Conservation (phyloP, 2,888 invertebrate genomes). For the Heteromurus nitidus region DNA sequence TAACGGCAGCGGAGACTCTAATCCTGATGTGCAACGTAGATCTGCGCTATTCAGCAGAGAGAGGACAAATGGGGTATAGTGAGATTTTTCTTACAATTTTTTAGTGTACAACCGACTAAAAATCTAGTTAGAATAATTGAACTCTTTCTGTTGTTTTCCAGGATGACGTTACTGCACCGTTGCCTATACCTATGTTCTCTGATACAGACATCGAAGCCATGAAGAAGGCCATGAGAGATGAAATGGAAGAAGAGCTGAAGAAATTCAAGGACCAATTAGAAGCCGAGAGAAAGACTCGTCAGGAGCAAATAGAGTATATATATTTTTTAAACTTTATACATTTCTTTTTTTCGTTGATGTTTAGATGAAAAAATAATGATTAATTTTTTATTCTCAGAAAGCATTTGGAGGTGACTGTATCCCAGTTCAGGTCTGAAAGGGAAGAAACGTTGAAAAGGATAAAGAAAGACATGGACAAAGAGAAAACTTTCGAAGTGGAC, state of each 20-base stretch:
- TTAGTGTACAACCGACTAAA: too few relatives aligned
- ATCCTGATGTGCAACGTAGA: too few relatives aligned
- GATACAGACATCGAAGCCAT: constrained; percentile 27
- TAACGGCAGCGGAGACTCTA: constrained; percentile 7
- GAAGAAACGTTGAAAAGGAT: constrained; percentile 59
- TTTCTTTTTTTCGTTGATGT: too few relatives aligned
- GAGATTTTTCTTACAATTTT: too few relatives aligned
- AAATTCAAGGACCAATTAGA: constrained; percentile 78
- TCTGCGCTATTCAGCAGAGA: too few relatives aligned
- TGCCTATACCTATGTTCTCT: constrained; percentile 28
- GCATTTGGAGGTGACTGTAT: constrained; percentile 63
- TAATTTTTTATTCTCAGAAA: constrained; percentile 39
- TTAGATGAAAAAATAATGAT: background rate
- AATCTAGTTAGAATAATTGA: too few relatives aligned
- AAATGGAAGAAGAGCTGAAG: constrained; percentile 76
- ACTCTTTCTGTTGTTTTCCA: too few relatives aligned
- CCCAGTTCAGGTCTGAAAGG: constrained; percentile 63
- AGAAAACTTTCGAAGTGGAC: constrained; percentile 62
- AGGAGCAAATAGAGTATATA: constrained; percentile 72
- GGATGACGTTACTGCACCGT: too few relatives aligned
- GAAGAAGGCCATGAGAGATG: constrained; percentile 71
- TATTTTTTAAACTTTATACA: too few relatives aligned
- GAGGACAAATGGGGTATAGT: too few relatives aligned
- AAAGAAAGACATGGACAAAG: constrained; percentile 55
- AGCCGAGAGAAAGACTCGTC: constrained; percentile 76